Base-by-base conservation (phyloP, 2,888 invertebrate genomes). In the Argyresthia goedartella region DNA sequence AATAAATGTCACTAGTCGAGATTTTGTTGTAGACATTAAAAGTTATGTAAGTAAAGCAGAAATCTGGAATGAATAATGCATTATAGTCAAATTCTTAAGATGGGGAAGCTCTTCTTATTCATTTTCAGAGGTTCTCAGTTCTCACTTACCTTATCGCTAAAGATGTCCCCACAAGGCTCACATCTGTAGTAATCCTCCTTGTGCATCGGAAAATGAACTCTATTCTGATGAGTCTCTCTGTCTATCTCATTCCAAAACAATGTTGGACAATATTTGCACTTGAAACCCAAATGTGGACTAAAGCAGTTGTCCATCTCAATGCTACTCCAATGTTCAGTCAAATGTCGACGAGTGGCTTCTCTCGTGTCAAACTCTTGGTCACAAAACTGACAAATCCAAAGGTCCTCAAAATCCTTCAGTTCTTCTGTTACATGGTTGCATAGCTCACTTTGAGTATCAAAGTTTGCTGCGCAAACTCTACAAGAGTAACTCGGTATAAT, bases 341-440 rank as follows among this genome's bases (percentile, higher is more conserved):
- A 61, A 61, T 81, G 85, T 7, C 57, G 60, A 43, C 87, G 68
- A 0, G 82, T 75, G 0, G 60, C 57, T 54, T 71, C 75, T 44
- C 87, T 59, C 16, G 73, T 69, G 42, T 77, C 69, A 73, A 87
- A 88, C 56, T 86, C 86, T 41, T 77, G 76, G 45, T 87, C 82
- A 66, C 88, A 88, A 61, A 88, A 82, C 67, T 88, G 88, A 65
- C 88, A 88, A 4, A 85, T 60, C 81, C 85, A 87, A 1, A 87
- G 62, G 54, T 85, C 76, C 3, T 81, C 76, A 64, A 86, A 87
- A 36, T 82, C 78, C 0, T 67, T 70, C 49, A 81, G 55, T 57
- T 87, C 86, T 43, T 72, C 67, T 0, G 49, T 48, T 7, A 63
- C 60, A 59, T 87, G 87, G 49, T 51, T 65, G 1, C 73, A 72